Evolutionary conservation across 2,888 invertebrate genomes (phyloP).

Genomic region (Myopa tessellatipennis): DNA sequence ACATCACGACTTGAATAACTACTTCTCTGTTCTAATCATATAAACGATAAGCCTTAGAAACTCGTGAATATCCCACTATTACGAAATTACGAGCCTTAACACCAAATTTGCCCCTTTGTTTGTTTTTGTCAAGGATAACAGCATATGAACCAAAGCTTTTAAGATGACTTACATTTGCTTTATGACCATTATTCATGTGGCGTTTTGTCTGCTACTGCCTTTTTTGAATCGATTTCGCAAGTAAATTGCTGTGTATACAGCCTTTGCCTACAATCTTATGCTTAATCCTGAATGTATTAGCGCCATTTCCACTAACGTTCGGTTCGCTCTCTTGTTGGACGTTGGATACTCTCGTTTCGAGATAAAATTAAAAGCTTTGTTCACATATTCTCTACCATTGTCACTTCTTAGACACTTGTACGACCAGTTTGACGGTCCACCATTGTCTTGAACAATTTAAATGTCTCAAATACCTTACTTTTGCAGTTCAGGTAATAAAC

Average conservation of each 20-base stretch:
- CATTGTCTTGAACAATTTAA: not conserved
- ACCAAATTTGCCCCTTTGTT: too few relatives aligned
- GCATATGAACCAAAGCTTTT: slow-evolving; percentile 1
- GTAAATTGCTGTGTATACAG: too few relatives aligned
- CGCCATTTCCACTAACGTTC: too few relatives aligned
- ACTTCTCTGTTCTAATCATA: too few relatives aligned
- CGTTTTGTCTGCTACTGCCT: not conserved
- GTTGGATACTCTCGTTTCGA: too few relatives aligned
- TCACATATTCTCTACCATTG: not conserved
- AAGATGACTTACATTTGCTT: not conserved
- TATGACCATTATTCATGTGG: not conserved
- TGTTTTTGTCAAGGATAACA: too few relatives aligned
- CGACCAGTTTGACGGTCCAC: slow-evolving; percentile 3
- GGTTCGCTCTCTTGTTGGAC: too few relatives aligned
- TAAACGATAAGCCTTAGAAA: too few relatives aligned
- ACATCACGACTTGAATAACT: not conserved
- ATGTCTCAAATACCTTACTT: not conserved
- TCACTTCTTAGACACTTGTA: slow-evolving; percentile 8
- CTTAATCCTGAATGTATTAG: too few relatives aligned
- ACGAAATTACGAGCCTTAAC: too few relatives aligned
- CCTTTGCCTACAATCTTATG: too few relatives aligned
- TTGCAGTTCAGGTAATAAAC: not conserved
- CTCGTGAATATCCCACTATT: too few relatives aligned
- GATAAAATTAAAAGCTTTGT: not conserved
- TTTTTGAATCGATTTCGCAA: not conserved